Evolutionary conservation across 2,113 vertebrate genomes (phyloP).

Genomic region (Bos javanicus): DNA sequence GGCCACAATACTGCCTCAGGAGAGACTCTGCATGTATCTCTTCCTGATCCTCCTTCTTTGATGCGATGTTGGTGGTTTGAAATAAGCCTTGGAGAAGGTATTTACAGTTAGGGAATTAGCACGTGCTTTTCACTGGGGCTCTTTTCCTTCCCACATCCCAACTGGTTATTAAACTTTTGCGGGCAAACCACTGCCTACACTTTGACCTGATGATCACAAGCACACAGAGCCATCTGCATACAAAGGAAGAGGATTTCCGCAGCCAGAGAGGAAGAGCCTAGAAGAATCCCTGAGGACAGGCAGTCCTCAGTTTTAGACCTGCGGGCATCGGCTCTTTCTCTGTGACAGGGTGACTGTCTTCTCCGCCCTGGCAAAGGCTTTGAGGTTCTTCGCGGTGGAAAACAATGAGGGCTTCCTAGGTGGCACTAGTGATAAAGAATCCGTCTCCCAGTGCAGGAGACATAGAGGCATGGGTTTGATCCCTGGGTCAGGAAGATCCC

Average conservation of each 20-base stretch:
- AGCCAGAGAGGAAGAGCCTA: background rate
- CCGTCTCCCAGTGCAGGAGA: background rate
- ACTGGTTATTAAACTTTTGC: background rate
- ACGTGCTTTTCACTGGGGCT: background rate
- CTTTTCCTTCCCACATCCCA: background rate
- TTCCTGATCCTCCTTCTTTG: background rate
- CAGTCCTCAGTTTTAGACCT: background rate
- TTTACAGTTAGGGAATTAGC: background rate
- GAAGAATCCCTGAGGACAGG: background rate
- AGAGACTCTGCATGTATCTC: background rate
- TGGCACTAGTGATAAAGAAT: background rate
- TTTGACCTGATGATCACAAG: background rate
- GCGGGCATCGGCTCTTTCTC: background rate
- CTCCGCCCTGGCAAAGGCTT: background rate
- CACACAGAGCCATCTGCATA: background rate
- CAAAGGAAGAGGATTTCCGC: background rate
- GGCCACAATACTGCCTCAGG: too few species aligned
- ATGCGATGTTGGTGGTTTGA: background rate
- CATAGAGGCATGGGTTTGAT: background rate
- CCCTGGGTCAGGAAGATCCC: background rate
- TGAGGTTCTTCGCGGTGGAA: background rate
- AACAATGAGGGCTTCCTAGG: background rate
- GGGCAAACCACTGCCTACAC: background rate
- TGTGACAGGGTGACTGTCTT: background rate
- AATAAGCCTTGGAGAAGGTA: background rate